Conservation (phyloP, 2,113 vertebrate species). For the Copsychus sechellarum region DNA sequence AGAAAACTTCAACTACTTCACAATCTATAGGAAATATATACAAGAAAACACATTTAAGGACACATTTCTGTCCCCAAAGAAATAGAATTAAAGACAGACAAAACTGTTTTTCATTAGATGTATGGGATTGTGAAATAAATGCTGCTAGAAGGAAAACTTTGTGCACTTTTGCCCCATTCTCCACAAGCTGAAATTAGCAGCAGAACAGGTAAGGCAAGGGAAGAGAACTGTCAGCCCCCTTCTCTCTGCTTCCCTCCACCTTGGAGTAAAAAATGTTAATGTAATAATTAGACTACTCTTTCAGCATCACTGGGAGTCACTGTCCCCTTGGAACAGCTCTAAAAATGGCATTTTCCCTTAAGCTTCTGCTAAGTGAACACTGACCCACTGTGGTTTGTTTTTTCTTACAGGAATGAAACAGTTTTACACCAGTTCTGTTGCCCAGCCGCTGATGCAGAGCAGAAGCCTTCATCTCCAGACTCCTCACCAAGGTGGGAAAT, state of each 20-base stretch:
- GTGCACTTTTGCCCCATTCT: neutral
- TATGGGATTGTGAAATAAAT: neutral
- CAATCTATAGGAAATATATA: neutral
- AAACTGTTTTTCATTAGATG: neutral
- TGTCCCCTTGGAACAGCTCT: neutral
- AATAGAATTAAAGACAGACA: neutral
- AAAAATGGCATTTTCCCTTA: neutral
- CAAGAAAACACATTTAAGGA: neutral
- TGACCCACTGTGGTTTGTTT: slow-evolving; percentile 33
- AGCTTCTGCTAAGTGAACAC: neutral
- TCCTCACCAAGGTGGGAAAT: slow-evolving; percentile 75
- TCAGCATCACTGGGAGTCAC: neutral
- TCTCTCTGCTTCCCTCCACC: neutral
- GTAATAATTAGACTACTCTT: neutral
- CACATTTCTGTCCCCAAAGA: neutral
- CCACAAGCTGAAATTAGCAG: neutral
- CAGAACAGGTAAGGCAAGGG: neutral
- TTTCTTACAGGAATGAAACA: slow-evolving; percentile 88
- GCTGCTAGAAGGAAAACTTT: neutral
- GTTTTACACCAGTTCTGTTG: slow-evolving; percentile 99
- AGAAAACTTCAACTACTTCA: neutral
- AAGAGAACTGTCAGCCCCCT: neutral
- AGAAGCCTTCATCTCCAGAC: slow-evolving; percentile 79
- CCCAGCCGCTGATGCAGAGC: slow-evolving; percentile 90
- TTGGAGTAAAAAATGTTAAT: neutral